These are phyloP conservation scores for Melospiza georgiana DNA, from an alignment of 2,113 vertebrate genomes.

Conservation along the genomic window DNA sequence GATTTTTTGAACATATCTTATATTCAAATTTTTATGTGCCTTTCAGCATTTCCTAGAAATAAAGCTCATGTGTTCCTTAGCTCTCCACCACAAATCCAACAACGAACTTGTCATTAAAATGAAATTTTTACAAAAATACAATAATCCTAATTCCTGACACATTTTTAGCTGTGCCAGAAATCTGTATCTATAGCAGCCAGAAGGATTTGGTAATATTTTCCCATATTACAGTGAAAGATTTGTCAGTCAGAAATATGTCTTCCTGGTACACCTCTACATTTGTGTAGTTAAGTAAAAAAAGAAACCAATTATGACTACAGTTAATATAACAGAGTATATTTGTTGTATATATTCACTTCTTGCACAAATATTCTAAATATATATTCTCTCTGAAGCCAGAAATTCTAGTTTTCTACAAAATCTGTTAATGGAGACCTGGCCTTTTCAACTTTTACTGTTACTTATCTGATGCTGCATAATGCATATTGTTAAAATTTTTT, in stretches of 20 bases:
- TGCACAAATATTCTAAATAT: neutral
- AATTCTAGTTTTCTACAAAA: conserved; percentile 56
- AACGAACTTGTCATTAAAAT: neutral
- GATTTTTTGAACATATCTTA: neutral
- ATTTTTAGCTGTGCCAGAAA: neutral
- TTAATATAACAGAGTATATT: neutral
- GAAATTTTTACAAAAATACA: neutral
- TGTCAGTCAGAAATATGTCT: neutral
- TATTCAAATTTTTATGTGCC: conserved; percentile 39
- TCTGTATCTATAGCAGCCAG: neutral
- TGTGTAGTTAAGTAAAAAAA: neutral
- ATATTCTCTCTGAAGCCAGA: conserved; percentile 24
- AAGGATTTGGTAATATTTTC: neutral
- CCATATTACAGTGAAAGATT: neutral
- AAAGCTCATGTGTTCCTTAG: neutral
- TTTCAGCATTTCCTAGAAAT: conserved; percentile 20
- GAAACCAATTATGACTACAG: neutral
- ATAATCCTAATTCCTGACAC: neutral
- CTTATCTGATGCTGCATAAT: neutral
- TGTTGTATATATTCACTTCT: conserved; percentile 27
- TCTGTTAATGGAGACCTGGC: neutral
- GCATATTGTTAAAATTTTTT: neutral
- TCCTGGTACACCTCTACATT: neutral
- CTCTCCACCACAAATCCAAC: neutral
- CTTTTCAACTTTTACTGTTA: neutral